phyloP scores from a whole-genome alignment of 2,797 vertebrate species.

The Discoglossus pictus region DNA sequence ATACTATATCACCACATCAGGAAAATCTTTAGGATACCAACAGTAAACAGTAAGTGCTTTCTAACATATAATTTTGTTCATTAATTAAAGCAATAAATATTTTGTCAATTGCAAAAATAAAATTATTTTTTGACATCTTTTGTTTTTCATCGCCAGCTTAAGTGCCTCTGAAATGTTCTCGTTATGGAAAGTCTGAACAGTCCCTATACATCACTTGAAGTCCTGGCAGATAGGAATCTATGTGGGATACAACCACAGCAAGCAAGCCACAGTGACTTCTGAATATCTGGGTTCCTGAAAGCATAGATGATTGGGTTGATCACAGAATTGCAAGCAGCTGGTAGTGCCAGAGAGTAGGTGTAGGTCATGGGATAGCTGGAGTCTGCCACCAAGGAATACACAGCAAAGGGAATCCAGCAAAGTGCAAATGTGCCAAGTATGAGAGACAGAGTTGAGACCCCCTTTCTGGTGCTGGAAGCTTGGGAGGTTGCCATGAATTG shows the following conservation, averaged over 20 bases:
- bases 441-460: slow-evolving; percentile 85
- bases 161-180: slow-evolving; percentile 46
- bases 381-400: slow-evolving; percentile 87
- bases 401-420: slow-evolving; percentile 89
- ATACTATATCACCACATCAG: too few relatives aligned
- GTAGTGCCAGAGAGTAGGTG: slow-evolving; percentile 84
- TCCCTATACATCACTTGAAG: slow-evolving; percentile 87
- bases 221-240: slow-evolving; percentile 81
- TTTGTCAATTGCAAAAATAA: slow-evolving; percentile 48
- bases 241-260: slow-evolving; percentile 84
- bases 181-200: slow-evolving; percentile 5
- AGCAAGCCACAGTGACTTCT: slow-evolving; percentile 87
- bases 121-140: slow-evolving; percentile 23
- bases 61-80: not conserved
- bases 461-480: slow-evolving; percentile 79
- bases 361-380: slow-evolving; percentile 82
- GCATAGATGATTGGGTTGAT: slow-evolving; percentile 91
- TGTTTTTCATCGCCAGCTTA: slow-evolving; percentile 48
- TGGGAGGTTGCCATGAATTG: slow-evolving; percentile 83
- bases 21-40: not conserved
- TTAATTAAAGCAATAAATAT: slow-evolving; percentile 49
- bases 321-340: slow-evolving; percentile 84
- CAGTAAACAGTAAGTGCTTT: slow-evolving; percentile 5
- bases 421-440: slow-evolving; percentile 86
- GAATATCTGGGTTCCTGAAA: slow-evolving; percentile 89